Evolutionary conservation across 2,888 invertebrate species (phyloP), one percentile per base, ranked within the genome.

Genomic region (Hydropsyche betteni): DNA sequence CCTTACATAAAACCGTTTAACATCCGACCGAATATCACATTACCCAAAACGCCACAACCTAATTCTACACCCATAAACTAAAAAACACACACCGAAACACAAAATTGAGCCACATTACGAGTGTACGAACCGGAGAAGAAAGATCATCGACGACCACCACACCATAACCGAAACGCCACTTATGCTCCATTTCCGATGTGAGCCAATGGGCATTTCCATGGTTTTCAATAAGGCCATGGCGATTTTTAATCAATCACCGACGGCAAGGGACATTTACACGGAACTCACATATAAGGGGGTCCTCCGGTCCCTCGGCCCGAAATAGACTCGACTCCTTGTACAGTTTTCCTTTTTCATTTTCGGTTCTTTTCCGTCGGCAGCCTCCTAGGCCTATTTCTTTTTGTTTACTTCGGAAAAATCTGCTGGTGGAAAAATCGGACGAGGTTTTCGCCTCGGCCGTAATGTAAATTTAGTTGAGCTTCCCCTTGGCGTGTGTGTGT

Each of bases 391-490:
- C 10, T 64, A 44, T 6, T 64, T 64, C 34, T 64, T 64, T n/a
- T 36, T 34, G 64, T 34, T 64, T 64, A 34, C 64, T 34, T 8
- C n/a, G 36, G 36, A 64, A 64, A 55, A 64, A 64, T 44, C 64
- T 64, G 7, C 6, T 36, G 12, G 34, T 12, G n/a, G 64, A 3
- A 64, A 64, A 36, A 36, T 64, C 64, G 64, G 24, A 24, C 34
- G 64, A 36, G 64, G 34, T 64, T 64, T 64, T 58, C 14, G 16
- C 58, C 64, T 64, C 36, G 34, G 24, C 61, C 61, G 61, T 64
- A 64, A 64, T 64, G 64, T 36, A 36, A 64, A 64, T 64, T 64
- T 64, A 64, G 64, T 64, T 64, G 34, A 34, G 64, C 64, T 64
- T 34, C 4, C 10, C 44, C 44, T 44, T 4, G 44, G 24, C 24